Evolutionary conservation across 2,113 vertebrate genomes (phyloP).

Genomic region (Panurus biarmicus): DNA sequence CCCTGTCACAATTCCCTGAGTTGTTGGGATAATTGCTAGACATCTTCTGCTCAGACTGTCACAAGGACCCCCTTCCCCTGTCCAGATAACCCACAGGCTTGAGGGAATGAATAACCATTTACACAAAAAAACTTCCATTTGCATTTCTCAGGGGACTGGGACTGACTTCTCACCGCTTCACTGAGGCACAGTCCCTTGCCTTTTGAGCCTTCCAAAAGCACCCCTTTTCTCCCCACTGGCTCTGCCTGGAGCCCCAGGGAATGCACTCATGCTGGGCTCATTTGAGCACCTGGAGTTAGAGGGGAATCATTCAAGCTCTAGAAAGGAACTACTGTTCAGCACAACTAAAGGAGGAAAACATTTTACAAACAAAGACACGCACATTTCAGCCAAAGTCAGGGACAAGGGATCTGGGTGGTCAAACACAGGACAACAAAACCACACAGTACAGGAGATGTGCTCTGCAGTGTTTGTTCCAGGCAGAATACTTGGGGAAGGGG

Average conservation of each 20-base stretch:
- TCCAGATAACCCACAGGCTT: not conserved
- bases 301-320: not conserved
- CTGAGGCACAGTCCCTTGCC: not conserved
- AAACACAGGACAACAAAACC: not conserved
- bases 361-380: not conserved
- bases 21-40: not conserved
- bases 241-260: not conserved
- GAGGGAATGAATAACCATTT: not conserved
- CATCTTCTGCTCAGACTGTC: not conserved
- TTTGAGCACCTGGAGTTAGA: not conserved
- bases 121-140: not conserved
- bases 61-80: not conserved
- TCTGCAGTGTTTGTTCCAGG: not conserved
- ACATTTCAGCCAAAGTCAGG: not conserved
- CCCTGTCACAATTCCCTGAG: not conserved
- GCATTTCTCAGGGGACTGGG: not conserved
- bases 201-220: not conserved
- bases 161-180: not conserved
- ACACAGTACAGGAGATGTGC: not conserved
- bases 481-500: not conserved
- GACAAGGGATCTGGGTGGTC: not conserved
- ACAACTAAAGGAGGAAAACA: not conserved
- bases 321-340: not conserved
- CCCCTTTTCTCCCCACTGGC: not conserved
- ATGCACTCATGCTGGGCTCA: not conserved